Percentiles rank a stretch among this genome's conserved stretches.
Evolutionary conservation across 2,888 invertebrate genomes (phyloP).

Genomic region (Megaustenia siamemsis): DNA sequence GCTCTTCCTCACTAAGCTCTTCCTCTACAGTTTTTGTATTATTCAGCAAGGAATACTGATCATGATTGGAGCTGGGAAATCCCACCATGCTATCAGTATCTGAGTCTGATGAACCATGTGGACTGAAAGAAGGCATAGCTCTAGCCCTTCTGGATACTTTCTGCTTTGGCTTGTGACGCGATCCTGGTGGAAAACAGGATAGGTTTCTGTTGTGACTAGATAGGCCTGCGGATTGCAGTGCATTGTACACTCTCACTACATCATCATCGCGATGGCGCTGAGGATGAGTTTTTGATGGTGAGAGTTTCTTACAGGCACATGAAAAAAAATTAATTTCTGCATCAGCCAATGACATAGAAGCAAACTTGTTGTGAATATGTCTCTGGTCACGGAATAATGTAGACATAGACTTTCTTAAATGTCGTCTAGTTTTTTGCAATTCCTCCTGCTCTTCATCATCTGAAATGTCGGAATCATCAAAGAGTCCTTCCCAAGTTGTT

Average conservation of each 20-base stretch:
- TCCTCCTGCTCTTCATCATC: slow-evolving; percentile 32
- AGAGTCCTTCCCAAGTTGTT: slow-evolving; percentile 42
- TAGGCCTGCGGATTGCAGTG: slow-evolving; percentile 19
- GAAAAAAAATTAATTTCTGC: slow-evolving; percentile 37
- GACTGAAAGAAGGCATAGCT: slow-evolving; percentile 52
- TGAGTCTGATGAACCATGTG: slow-evolving; percentile 53
- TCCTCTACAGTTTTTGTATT: slow-evolving; percentile 55
- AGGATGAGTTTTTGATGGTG: slow-evolving; percentile 6
- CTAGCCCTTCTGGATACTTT: slow-evolving; percentile 37
- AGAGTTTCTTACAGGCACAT: slow-evolving; percentile 39
- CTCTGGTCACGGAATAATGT: slow-evolving; percentile 38
- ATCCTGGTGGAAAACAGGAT: slow-evolving; percentile 40
- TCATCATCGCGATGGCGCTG: slow-evolving; percentile 32
- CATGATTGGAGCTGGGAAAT: not conserved
- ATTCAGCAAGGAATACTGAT: slow-evolving; percentile 24
- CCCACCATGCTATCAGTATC: slow-evolving; percentile 9
- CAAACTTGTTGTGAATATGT: slow-evolving; percentile 49
- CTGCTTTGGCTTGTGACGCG: slow-evolving; percentile 39
- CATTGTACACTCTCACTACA: slow-evolving; percentile 21
- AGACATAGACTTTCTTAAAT: not conserved
- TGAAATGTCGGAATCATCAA: slow-evolving; percentile 52
- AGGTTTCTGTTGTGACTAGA: not conserved
- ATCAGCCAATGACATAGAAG: slow-evolving; percentile 51
- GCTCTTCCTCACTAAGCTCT: slow-evolving; percentile 53
- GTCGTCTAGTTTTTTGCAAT: not conserved